Percentiles rank a stretch among this genome's conserved stretches.
Evolutionary conservation across 2,888 invertebrate genomes (phyloP).

Genomic region (Zaprionus bogoriensis): DNA sequence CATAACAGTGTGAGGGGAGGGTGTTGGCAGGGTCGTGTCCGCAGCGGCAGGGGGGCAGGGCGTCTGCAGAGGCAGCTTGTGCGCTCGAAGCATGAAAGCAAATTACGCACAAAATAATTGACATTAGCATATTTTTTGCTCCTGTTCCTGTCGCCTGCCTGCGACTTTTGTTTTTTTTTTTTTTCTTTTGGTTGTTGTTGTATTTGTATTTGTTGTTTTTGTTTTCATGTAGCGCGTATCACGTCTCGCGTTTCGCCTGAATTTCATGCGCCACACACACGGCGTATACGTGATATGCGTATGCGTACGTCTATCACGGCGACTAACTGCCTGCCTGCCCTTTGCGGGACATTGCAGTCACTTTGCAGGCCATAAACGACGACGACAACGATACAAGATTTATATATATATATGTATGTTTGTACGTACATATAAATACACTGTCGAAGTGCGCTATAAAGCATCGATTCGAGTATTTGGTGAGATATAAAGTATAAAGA

Average conservation of each 20-base stretch:
- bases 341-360: constrained; percentile 17
- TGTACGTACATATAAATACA: neutral
- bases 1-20: neutral
- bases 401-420: no score
- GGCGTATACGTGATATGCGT: constrained; percentile 66
- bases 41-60: neutral
- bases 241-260: no score
- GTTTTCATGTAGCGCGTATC: no score
- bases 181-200: neutral
- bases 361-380: constrained; percentile 29
- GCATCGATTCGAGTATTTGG: neutral
- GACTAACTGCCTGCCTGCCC: constrained; percentile 31
- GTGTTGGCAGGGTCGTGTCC: no score
- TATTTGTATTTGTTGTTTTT: constrained; percentile 1
- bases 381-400: no score
- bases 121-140: constrained; percentile 69
- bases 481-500: neutral
- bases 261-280: constrained; percentile 44
- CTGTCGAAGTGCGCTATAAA: neutral
- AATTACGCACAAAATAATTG: constrained; percentile 77
- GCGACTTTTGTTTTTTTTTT: neutral
- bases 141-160: neutral
- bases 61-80: constrained; percentile 32
- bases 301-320: constrained; percentile 27
- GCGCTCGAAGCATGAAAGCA: constrained; percentile 69